Conservation (phyloP, 2,797 vertebrate species). For the Leuciscus waleckii region DNA sequence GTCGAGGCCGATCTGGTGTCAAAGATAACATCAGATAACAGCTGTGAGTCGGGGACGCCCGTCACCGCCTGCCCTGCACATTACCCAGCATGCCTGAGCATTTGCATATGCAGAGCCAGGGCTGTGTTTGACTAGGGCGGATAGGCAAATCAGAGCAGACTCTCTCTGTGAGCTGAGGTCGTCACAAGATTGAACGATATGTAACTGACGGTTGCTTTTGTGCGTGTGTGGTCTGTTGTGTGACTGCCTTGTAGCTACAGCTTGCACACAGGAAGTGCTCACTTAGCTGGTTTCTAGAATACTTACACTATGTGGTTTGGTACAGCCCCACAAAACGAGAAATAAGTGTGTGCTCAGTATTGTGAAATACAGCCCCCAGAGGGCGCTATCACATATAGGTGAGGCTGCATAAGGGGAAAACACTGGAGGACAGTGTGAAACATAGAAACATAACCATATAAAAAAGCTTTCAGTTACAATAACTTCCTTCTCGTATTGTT, state of each 20-base stretch:
- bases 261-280: conserved; percentile 47
- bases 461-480: conserved; percentile 7
- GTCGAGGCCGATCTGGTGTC: conserved; percentile 54
- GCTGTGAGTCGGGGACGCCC: conserved; percentile 35
- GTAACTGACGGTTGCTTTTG: conserved; percentile 51
- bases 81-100: conserved; percentile 39
- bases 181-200: conserved; percentile 44
- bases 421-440: background rate
- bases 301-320: conserved; percentile 26
- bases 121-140: conserved; percentile 44
- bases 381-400: conserved; percentile 38
- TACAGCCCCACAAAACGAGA: conserved; percentile 23
- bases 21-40: conserved; percentile 58
- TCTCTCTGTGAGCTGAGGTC: conserved; percentile 42
- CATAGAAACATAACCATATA: background rate
- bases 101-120: conserved; percentile 54
- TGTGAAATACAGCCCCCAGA: conserved; percentile 46
- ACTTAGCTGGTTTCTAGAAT: conserved; percentile 57
- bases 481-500: background rate
- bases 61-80: background rate
- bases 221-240: conserved; percentile 19
- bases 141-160: conserved; percentile 59
- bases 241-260: conserved; percentile 22
- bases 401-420: background rate
- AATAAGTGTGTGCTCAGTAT: conserved; percentile 48